Base-by-base conservation (phyloP, 2,113 vertebrate species). In the Desmodus rotundus region DNA sequence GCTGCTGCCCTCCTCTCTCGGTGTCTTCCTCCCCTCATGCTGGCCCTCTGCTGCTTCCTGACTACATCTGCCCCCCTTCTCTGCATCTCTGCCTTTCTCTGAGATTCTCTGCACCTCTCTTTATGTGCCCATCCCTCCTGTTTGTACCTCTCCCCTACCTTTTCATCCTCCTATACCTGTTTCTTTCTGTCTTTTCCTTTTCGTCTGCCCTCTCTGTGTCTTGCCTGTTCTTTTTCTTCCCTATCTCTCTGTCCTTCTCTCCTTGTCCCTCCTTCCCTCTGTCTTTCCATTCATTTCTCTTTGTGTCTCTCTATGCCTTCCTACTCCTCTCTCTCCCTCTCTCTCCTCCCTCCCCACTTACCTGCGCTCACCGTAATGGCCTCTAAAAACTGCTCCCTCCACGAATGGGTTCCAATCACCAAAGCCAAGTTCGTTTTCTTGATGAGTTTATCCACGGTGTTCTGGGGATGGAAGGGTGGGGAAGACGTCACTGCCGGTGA, bases 391-490 rank as follows among this genome's bases (percentile, higher is more conserved):
- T 99, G 99, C 65, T 99, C 99, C 78, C 99, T 98, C 99, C 99
- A 99, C 0, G 99, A 99, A 92, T 99, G 99, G 0, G 99, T 99
- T 54, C 99, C 99, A 36, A 99, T 99, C 80, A 99, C 99, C 96
- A 99, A 98, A 11, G 99, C 99, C 98, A 99, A 89, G 98, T 99
- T 99, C 7, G 99, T 99, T 97, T 99, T 99, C 98, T 99, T 99
- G 96, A 99, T 99, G 96, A 99, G 99, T 96, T 99, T 99, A 98
- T 99, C 99, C 63, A 99, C 99, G 0, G 99, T 99, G 98, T 99
- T 99, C 99, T 99, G 98, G 65, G 68, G 82, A 87, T 0, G 7
- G 2, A n/a, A 58, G 65, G 12, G 2, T 24, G 10, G 54, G 73
- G 50, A 26, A 36, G 81, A 28, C 12, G 20, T 17, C 87, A 83